Evolutionary conservation across 1,140 invertebrate species (phyloP).

Genomic region (Caenorhabditis latens): DNA sequence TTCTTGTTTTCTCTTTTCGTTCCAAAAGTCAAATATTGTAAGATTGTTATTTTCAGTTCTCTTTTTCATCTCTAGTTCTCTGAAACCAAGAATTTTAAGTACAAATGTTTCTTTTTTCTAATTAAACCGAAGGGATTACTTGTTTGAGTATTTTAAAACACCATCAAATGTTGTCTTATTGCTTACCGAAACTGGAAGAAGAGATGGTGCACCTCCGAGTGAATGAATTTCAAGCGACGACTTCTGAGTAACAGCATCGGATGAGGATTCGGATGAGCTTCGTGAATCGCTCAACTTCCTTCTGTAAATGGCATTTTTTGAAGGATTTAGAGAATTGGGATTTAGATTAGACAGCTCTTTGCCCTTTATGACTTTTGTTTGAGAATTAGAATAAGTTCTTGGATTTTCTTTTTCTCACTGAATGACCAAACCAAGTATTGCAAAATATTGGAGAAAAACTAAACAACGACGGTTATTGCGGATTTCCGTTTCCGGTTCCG

Average conservation of each 20-base stretch:
- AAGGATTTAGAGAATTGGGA: background rate
- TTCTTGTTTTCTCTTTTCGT: no score
- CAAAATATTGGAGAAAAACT: background rate
- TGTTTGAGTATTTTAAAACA: no score
- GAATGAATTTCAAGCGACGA: constrained; percentile 29
- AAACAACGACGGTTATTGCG: constrained; percentile 1
- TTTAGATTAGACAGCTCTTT: background rate
- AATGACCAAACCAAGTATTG: background rate
- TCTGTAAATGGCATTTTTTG: constrained; percentile 1
- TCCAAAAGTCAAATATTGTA: no score
- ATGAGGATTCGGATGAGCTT: constrained; percentile 28
- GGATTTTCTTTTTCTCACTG: background rate
- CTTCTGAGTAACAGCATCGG: constrained; percentile 21
- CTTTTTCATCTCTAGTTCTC: background rate
- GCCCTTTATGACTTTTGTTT: background rate
- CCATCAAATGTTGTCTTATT: background rate
- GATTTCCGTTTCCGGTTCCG: constrained; percentile 46
- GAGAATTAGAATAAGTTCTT: no score
- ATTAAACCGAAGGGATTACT: background rate
- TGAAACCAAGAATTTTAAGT: background rate
- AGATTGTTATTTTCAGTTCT: no score
- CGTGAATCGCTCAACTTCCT: constrained; percentile 18
- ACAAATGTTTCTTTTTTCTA: background rate
- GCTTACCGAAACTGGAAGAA: constrained; percentile 43
- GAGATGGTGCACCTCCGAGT: constrained; percentile 22